A percentile compares a stretch with the other conserved stretches of the same genome.
Evolutionary conservation across 2,888 invertebrate species (phyloP).

Genomic region (Camponotus fellah): DNA sequence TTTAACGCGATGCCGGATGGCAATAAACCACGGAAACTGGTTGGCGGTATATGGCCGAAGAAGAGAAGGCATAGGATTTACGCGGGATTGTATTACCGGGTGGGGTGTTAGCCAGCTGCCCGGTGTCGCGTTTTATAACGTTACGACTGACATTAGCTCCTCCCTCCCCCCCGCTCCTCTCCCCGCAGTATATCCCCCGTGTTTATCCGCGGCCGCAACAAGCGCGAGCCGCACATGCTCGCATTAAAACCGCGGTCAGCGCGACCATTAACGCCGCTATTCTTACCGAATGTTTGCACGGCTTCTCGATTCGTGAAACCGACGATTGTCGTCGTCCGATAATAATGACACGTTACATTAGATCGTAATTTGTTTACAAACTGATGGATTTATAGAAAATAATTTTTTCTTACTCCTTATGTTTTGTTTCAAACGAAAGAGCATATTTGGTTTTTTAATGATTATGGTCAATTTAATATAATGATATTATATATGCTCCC

Average conservation of each 20-base stretch:
- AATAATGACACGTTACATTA: not conserved
- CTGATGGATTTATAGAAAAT: constrained; percentile 7
- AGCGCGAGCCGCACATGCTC: constrained; percentile 30
- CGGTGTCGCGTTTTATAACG: constrained; percentile 80
- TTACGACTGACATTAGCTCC: constrained; percentile 73
- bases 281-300: constrained; percentile 23
- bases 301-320: not conserved
- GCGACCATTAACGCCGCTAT: constrained; percentile 29
- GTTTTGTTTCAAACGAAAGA: not conserved
- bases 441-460: constrained; percentile 2
- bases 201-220: constrained; percentile 56
- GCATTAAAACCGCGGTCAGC: constrained; percentile 34
- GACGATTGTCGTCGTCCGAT: constrained; percentile 3
- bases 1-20: constrained; percentile 70
- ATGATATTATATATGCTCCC: constrained; percentile 15
- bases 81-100: constrained; percentile 79
- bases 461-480: constrained; percentile 37
- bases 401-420: not conserved
- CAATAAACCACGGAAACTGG: constrained; percentile 73
- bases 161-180: constrained; percentile 28
- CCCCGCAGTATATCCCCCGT: constrained; percentile 19
- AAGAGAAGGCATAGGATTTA: constrained; percentile 76
- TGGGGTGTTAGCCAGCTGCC: constrained; percentile 73
- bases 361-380: constrained; percentile 12
- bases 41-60: constrained; percentile 58